Evolutionary conservation across 2,113 vertebrate species (phyloP).

Genomic region (Gila orcuttii): DNA sequence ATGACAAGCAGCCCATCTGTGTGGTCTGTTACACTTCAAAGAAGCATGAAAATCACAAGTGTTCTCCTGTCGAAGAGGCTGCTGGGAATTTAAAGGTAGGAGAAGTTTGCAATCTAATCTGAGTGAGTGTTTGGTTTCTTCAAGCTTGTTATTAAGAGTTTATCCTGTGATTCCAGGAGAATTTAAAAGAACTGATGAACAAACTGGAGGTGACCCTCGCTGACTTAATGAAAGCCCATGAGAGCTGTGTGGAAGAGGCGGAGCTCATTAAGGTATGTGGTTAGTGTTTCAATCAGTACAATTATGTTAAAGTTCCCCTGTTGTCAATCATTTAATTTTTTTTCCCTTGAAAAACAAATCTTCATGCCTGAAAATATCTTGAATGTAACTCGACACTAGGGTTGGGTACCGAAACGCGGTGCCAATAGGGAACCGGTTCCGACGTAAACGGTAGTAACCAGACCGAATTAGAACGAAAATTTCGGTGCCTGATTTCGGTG

Average conservation of each 20-base stretch:
- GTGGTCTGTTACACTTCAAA: slow-evolving; percentile 53
- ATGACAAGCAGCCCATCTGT: slow-evolving; percentile 51
- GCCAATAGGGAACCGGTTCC: no score
- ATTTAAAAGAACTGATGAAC: background rate
- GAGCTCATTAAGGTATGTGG: slow-evolving; percentile 20
- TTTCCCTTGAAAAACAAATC: no score
- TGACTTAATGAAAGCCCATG: slow-evolving; percentile 6
- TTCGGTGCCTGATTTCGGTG: no score
- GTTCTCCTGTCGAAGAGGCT: slow-evolving; percentile 47
- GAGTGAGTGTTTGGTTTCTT: background rate
- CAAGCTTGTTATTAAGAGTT: background rate
- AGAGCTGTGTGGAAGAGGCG: background rate
- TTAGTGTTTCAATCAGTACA: background rate
- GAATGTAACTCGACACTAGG: no score
- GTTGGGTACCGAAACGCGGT: no score
- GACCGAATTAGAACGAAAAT: no score
- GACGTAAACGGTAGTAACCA: no score
- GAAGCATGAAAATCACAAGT: slow-evolving; percentile 47
- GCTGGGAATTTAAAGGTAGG: slow-evolving; percentile 35
- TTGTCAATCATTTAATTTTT: no score
- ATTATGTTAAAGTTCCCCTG: no score
- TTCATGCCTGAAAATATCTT: no score
- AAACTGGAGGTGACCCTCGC: slow-evolving; percentile 4
- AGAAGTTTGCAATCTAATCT: background rate
- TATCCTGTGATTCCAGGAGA: slow-evolving; percentile 6